Base-by-base conservation (phyloP, 2,113 vertebrate genomes). In the Scolopax mira region DNA sequence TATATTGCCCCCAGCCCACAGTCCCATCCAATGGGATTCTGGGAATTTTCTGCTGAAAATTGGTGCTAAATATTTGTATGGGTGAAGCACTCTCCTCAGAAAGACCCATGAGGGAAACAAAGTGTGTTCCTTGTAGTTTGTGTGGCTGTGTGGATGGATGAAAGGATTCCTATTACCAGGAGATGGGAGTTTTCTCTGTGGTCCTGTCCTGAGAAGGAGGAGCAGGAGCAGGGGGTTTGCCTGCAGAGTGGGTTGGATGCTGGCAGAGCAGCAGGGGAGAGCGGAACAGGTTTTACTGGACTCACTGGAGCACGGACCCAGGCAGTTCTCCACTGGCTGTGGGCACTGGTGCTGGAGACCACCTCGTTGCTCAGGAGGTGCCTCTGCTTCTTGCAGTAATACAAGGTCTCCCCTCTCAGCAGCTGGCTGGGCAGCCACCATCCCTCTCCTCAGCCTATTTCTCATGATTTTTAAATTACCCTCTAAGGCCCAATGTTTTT, bases 261-360 rank as follows among this genome's bases (percentile, higher is more conserved):
- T 41, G 57, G 21, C 4, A 3, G 57, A 10, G 46, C 51, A 67
- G 60, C 18, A 9, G 42, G 25, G 55, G 30, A 55, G n/a, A 57
- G 66, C 33, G 24, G 61, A 42, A 13, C 33, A 49, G 1, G 23
- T 33, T 69, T 69, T 24, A 35, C 16, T 9, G 25, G 27, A 21
- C 67, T 87, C 14, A 3, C 17, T 14, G 10, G 22, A 51, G 42
- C 1, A 1, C 1, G 2, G 16, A 8, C 44, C 19, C 3, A 5
- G 12, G 25, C 0, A 0, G 17, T 24, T 88, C 72, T 80, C 35
- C 11, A 6, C 31, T 0, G 0, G 24, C 9, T 24, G 31, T 9
- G 19, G 14, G 25, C 3, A 4, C 51, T 73, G 49, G 33, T 52
- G 18, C 35, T 35, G 51, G 42, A 77, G 55, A 49, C 67, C 33